phyloP scores from a whole-genome alignment of 2,113 vertebrate genomes.

The Strix uralensis region DNA sequence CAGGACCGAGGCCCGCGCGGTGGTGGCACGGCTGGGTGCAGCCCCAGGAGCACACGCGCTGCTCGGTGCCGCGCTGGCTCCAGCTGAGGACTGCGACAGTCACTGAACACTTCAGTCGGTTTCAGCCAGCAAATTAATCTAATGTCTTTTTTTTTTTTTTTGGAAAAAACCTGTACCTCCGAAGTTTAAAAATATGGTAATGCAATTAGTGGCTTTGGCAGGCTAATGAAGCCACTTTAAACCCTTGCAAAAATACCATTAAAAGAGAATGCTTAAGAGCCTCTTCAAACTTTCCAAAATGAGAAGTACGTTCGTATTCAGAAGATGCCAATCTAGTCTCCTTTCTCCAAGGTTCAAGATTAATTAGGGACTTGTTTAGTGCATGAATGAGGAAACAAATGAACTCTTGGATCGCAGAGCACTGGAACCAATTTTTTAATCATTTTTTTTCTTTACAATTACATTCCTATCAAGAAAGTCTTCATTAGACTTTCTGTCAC shows the following conservation, averaged over 20 bases:
- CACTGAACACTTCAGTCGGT: not conserved
- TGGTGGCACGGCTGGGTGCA: not conserved
- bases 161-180: not conserved
- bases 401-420: constrained; percentile 69
- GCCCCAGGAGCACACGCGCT: not conserved
- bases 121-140: constrained; percentile 1
- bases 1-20: rapidly evolving
- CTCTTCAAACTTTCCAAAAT: constrained; percentile 78
- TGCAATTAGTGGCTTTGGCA: constrained; percentile 75
- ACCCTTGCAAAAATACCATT: constrained; percentile 68
- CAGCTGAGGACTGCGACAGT: not conserved
- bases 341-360: constrained; percentile 75
- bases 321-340: constrained; percentile 71
- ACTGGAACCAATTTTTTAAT: constrained; percentile 74
- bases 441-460: constrained; percentile 70
- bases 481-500: constrained; percentile 69
- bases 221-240: constrained; percentile 73
- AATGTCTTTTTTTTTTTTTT: not conserved
- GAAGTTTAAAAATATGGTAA: constrained; percentile 80
- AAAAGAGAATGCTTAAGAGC: constrained; percentile 70
- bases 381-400: constrained; percentile 74
- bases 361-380: constrained; percentile 80
- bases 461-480: constrained; percentile 71
- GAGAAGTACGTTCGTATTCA: constrained; percentile 68
- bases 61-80: not conserved